Percentiles rank a stretch among this genome's conserved stretches.
Conservation (phyloP, 2,113 vertebrate genomes). For the Thomomys bottae region DNA sequence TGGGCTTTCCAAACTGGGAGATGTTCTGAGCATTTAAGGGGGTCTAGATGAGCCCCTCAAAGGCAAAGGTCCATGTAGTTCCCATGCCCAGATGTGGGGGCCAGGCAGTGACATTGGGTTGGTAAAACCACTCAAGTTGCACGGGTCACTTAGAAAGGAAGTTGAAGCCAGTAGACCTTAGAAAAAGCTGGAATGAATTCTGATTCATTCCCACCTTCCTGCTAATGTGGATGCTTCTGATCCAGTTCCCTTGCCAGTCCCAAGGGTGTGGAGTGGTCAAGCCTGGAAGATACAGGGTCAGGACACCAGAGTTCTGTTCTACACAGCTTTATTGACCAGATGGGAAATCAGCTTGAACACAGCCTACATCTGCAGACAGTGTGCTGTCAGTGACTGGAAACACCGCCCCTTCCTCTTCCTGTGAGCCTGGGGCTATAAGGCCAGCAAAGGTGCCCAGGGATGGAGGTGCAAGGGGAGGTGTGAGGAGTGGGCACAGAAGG, state of each 20-base stretch:
- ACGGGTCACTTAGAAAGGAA: background rate
- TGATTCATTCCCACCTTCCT: background rate
- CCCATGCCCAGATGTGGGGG: background rate
- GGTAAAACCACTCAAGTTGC: background rate
- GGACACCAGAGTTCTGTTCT: constrained; percentile 7
- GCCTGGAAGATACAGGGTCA: background rate
- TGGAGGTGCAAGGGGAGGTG: background rate
- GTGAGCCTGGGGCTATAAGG: background rate
- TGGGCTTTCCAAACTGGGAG: constrained; percentile 22
- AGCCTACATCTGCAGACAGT: background rate
- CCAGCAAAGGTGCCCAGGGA: background rate
- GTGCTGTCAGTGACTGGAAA: accelerated
- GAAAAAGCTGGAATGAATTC: background rate
- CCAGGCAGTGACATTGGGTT: background rate
- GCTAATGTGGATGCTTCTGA: background rate
- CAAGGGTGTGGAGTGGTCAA: too few relatives aligned
- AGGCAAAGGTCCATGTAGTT: background rate
- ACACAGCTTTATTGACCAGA: constrained; percentile 71
- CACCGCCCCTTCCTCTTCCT: background rate
- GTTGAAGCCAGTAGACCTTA: background rate
- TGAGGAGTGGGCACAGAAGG: background rate
- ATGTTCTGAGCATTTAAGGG: background rate
- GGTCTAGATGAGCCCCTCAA: background rate
- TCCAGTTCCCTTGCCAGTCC: background rate
- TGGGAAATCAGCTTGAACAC: background rate